phyloP scores from a whole-genome alignment of 2,888 invertebrate genomes.

The Byasa hedistus region DNA sequence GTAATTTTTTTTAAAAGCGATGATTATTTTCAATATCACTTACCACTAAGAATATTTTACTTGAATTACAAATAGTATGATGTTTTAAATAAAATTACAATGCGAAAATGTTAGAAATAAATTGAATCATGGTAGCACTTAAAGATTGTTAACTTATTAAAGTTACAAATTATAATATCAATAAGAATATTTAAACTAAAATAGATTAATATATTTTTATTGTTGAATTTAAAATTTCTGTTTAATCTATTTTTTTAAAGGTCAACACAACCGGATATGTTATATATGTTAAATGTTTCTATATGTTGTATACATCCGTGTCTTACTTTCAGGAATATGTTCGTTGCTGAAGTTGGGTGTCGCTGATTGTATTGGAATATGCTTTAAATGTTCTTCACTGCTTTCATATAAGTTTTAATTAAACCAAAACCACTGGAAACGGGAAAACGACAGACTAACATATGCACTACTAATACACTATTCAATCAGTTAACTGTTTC shows the following conservation, averaged over 20 bases:
- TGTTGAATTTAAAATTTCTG: too few species aligned
- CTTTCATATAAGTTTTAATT: conserved; percentile 33
- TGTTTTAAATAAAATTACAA: neutral
- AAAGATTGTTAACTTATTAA: neutral
- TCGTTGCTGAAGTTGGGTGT: conserved; percentile 62
- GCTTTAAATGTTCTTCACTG: conserved; percentile 66
- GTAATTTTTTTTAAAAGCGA: too few species aligned
- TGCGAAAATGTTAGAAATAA: neutral
- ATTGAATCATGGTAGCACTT: conserved; percentile 22
- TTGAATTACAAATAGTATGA: neutral
- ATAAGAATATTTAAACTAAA: too few species aligned
- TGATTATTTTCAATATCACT: too few species aligned
- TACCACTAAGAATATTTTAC: neutral
- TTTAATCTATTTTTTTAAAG: too few species aligned
- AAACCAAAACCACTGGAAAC: conserved; percentile 8
- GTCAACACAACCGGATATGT: too few species aligned
- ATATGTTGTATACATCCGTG: neutral
- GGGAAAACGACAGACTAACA: neutral
- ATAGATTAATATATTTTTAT: too few species aligned
- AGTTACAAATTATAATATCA: too few species aligned
- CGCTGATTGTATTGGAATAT: conserved; percentile 66
- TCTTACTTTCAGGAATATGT: conserved; percentile 35
- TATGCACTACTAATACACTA: neutral
- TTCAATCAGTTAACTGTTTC: too few species aligned
- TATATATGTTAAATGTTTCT: too few species aligned